Conservation (phyloP, 2,113 vertebrate genomes). For the Ondatra zibethicus region DNA sequence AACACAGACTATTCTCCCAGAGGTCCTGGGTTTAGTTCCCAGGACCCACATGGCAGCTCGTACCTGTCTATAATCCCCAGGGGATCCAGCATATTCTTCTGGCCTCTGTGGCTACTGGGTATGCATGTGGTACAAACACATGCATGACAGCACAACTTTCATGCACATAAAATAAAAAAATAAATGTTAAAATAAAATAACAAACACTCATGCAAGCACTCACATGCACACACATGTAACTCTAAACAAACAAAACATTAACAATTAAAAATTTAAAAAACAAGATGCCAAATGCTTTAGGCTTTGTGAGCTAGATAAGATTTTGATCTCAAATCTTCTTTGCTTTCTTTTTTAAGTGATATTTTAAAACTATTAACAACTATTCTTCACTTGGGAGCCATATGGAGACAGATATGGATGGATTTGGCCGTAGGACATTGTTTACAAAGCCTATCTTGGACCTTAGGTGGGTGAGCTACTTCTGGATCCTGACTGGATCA, state of each 20-base stretch:
- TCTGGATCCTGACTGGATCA: constrained; percentile 18
- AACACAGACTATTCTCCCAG: background rate
- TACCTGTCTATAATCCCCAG: background rate
- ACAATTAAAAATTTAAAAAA: background rate
- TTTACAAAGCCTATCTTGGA: background rate
- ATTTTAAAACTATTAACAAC: constrained; percentile 15
- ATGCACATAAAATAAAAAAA: background rate
- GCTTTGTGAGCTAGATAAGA: background rate
- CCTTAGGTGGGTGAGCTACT: background rate
- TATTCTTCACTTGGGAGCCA: background rate
- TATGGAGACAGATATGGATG: background rate
- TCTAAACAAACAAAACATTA: background rate
- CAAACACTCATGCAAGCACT: background rate
- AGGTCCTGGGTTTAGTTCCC: background rate
- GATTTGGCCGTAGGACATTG: background rate
- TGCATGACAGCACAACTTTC: background rate
- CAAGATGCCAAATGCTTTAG: background rate
- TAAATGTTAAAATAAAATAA: background rate
- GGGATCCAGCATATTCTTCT: background rate
- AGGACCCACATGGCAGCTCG: background rate
- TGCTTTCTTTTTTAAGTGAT: background rate
- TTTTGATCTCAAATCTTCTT: background rate
- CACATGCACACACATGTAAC: background rate
- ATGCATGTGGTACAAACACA: background rate
- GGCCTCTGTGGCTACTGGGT: background rate